These are phyloP conservation scores for Rhinoraja longicauda DNA, from an alignment of 2,797 vertebrate species.

Conservation along the genomic window DNA sequence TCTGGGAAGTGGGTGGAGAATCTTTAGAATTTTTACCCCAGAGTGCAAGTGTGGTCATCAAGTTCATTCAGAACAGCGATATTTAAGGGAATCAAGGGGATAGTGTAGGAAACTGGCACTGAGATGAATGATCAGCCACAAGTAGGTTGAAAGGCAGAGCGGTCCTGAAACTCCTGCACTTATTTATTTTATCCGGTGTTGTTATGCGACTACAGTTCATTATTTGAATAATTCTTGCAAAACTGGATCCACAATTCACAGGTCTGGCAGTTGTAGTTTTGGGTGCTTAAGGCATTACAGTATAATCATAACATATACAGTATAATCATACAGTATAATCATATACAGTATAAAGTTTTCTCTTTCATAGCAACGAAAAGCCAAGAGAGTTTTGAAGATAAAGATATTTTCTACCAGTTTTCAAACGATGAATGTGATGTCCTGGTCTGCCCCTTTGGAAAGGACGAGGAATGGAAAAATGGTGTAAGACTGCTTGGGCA, in stretches of 20 bases:
- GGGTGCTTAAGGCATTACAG: background rate
- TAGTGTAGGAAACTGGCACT: no score
- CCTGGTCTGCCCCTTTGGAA: constrained; percentile 82
- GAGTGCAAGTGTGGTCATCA: no score
- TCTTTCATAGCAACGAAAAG: constrained; percentile 73
- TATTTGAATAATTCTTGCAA: background rate
- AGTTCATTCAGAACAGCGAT: no score
- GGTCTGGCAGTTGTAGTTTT: background rate
- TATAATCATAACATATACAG: background rate
- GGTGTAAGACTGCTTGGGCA: constrained; percentile 81
- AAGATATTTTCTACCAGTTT: constrained; percentile 91
- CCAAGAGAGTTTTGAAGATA: constrained; percentile 83
- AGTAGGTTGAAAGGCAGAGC: no score
- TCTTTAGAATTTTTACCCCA: no score
- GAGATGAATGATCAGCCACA: no score
- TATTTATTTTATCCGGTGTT: no score
- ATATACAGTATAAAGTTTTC: background rate
- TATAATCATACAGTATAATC: background rate
- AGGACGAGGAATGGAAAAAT: constrained; percentile 83
- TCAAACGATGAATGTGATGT: constrained; percentile 87
- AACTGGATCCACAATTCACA: background rate
- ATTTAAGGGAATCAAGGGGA: no score
- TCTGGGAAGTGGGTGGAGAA: no score
- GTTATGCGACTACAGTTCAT: no score
- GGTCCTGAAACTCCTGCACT: no score